A percentile compares a stretch with the other conserved stretches of the same genome.
phyloP scores from a whole-genome alignment of 2,888 invertebrate species.

The Acleris sparsana region DNA sequence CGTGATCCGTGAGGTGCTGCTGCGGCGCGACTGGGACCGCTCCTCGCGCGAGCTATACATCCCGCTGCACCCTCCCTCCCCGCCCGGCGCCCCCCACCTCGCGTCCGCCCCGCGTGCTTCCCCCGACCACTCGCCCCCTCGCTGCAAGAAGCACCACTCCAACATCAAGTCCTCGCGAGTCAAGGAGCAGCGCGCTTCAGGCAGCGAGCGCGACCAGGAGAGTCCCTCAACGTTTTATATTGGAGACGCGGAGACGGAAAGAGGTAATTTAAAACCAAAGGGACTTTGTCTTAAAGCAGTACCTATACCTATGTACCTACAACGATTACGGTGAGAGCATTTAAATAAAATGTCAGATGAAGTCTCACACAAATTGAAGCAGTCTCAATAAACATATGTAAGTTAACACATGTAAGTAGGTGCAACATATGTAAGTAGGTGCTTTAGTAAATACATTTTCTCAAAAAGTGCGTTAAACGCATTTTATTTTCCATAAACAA shows the following conservation, averaged over 20 bases:
- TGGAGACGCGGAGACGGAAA: slow-evolving; percentile 53
- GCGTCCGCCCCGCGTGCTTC: slow-evolving; percentile 40
- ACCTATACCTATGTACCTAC: no score
- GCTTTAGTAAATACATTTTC: no score
- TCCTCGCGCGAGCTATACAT: slow-evolving; percentile 69
- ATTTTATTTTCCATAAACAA: no score
- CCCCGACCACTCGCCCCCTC: slow-evolving; percentile 41
- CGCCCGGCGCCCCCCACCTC: slow-evolving; percentile 17
- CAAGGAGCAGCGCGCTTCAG: slow-evolving; percentile 54
- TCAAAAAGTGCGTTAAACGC: no score
- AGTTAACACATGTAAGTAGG: no score
- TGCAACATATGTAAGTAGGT: no score
- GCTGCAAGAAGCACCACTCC: slow-evolving; percentile 71
- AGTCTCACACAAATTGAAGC: no score
- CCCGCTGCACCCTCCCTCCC: slow-evolving; percentile 52
- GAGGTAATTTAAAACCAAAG: slow-evolving; percentile 29
- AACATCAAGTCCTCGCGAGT: slow-evolving; percentile 70
- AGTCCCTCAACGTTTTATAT: slow-evolving; percentile 60
- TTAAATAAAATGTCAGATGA: no score
- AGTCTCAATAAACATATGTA: no score
- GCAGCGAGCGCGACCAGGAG: slow-evolving; percentile 66
- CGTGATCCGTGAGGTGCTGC: slow-evolving; percentile 73
- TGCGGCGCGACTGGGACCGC: slow-evolving; percentile 74
- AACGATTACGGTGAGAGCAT: no score
- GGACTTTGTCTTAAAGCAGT: neutral